These are phyloP conservation scores for Dromas ardeola DNA, from an alignment of 2,113 vertebrate genomes.

Conservation along the genomic window DNA sequence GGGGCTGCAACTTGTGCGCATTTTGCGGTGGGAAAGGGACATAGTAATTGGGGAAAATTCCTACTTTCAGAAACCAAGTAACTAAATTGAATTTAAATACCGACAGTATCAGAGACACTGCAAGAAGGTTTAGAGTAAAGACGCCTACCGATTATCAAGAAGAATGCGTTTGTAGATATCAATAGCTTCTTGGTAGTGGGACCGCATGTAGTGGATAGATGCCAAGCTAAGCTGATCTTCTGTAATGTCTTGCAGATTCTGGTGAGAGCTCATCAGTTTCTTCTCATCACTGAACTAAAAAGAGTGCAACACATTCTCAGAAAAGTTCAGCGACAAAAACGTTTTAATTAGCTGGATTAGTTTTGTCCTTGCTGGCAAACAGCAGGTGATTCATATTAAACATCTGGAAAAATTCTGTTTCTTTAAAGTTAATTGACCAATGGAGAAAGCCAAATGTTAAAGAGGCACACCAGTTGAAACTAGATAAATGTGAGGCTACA, in stretches of 20 bases:
- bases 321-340: not conserved
- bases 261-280: conserved; percentile 95
- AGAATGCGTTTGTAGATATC: conserved; percentile 97
- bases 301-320: not conserved
- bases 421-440: not conserved
- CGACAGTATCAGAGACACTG: not conserved
- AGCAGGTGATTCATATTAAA: not conserved
- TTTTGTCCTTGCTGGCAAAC: not conserved
- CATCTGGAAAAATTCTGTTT: not conserved
- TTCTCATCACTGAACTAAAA: conserved; percentile 94
- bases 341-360: not conserved
- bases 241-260: conserved; percentile 94
- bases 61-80: not conserved
- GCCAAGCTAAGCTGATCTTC: conserved; percentile 98
- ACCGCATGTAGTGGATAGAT: conserved; percentile 98
- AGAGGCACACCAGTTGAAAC: not conserved
- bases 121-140: not conserved
- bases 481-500: not conserved
- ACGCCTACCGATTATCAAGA: conserved; percentile 87
- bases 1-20: not conserved
- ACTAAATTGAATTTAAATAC: not conserved
- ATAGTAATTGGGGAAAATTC: not conserved
- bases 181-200: conserved; percentile 97
- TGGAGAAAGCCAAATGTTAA: not conserved
- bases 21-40: not conserved